These are phyloP conservation scores for Ornithoptera alexandrae DNA, from an alignment of 2,888 invertebrate genomes.

Conservation along the genomic window DNA sequence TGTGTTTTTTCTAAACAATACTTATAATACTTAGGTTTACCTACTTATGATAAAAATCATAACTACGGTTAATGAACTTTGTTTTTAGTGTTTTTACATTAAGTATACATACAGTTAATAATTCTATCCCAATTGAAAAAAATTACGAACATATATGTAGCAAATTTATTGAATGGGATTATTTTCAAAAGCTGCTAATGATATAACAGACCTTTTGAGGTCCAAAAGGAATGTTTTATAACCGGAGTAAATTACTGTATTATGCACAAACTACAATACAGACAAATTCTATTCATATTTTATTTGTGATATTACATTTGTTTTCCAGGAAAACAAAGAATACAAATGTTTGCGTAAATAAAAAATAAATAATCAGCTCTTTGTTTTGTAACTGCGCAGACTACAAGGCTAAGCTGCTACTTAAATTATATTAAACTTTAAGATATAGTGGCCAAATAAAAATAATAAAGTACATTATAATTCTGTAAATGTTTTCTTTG, in stretches of 20 bases:
- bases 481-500: not conserved
- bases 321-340: not conserved
- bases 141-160: not conserved
- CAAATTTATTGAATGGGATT: not conserved
- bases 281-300: not conserved
- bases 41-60: slow-evolving; percentile 18
- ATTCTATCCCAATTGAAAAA: not conserved
- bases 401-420: not conserved
- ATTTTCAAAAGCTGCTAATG: not conserved
- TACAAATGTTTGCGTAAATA: not conserved
- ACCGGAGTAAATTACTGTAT: not conserved
- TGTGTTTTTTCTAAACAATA: slow-evolving; percentile 49
- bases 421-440: not conserved
- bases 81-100: not conserved
- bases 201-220: not conserved
- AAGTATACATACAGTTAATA: not conserved
- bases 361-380: not conserved
- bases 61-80: not conserved
- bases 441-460: too few relatives aligned
- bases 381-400: not conserved
- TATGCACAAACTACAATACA: not conserved
- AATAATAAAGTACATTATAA: not conserved
- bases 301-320: not conserved
- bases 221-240: slow-evolving; percentile 15
- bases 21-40: slow-evolving; percentile 34